A percentile compares a stretch with the other conserved stretches of the same genome.
phyloP scores from a whole-genome alignment of 2,113 vertebrate genomes.

The Hippocampus guttulatus region DNA sequence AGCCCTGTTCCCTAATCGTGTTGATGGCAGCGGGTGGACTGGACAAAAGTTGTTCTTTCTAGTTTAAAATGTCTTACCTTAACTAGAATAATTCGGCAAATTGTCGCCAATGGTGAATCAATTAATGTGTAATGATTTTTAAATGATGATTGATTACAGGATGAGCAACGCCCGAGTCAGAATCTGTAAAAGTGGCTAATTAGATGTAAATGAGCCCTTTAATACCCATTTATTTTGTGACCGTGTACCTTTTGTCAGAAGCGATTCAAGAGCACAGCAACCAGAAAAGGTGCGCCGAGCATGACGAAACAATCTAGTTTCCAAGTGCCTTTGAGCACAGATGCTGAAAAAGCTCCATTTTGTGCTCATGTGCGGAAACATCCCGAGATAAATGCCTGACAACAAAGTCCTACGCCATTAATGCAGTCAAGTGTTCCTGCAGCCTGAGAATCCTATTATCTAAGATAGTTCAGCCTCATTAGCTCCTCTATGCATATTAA shows the following conservation, averaged over 20 bases:
- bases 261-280: conserved; percentile 36
- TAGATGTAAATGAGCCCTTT: conserved; percentile 30
- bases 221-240: conserved; percentile 35
- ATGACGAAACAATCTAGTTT: conserved; percentile 25
- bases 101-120: too few species aligned
- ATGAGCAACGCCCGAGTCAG: conserved; percentile 28
- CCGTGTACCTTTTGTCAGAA: conserved; percentile 24
- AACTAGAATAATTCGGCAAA: too few species aligned
- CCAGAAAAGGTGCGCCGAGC: conserved; percentile 44
- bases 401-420: conserved; percentile 68
- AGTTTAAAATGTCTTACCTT: too few species aligned
- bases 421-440: conserved; percentile 61
- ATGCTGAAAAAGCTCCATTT: conserved; percentile 45
- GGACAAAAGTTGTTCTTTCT: too few species aligned
- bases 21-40: too few species aligned
- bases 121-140: not conserved
- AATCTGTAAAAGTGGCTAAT: conserved; percentile 28
- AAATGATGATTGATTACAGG: conserved; percentile 17
- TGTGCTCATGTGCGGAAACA: conserved; percentile 54
- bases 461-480: conserved; percentile 76
- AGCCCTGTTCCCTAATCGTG: too few species aligned
- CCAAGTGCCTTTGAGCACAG: conserved; percentile 29
- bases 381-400: conserved; percentile 62
- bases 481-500: conserved; percentile 76
- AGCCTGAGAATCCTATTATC: conserved; percentile 74